These are phyloP conservation scores for Drosophila basisetae DNA, from an alignment of 2,888 invertebrate species.

Conservation along the genomic window DNA sequence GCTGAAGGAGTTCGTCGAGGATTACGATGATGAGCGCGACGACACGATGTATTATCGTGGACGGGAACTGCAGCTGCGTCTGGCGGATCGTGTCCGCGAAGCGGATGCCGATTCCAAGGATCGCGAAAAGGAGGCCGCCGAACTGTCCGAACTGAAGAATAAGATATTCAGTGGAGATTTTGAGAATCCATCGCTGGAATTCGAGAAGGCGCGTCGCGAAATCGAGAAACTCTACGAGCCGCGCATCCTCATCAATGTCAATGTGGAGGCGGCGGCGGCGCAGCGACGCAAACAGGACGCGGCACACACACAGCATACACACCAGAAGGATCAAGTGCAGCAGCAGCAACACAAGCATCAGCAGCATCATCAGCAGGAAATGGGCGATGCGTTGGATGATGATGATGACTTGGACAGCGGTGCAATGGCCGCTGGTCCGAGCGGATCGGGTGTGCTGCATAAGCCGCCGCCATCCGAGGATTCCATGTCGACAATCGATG, in stretches of 20 bases:
- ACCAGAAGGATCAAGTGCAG: conserved; percentile 2
- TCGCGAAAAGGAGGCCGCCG: conserved; percentile 94
- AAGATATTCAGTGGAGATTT: conserved; percentile 90
- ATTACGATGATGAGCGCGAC: conserved; percentile 99
- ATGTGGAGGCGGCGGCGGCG: conserved; percentile 87
- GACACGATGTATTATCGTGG: conserved; percentile 97
- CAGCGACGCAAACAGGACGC: conserved; percentile 88
- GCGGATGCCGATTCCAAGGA: conserved; percentile 96
- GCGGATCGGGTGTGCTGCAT: conserved; percentile 3
- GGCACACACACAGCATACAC: conserved; percentile 31
- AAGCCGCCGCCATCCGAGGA: conserved; percentile 68
- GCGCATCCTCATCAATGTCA: conserved; percentile 91
- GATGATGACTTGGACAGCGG: conserved; percentile 28
- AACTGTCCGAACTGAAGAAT: conserved; percentile 93
- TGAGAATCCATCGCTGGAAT: conserved; percentile 89
- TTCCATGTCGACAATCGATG: conserved; percentile 76
- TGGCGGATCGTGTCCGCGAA: conserved; percentile 96
- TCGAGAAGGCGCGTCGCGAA: conserved; percentile 90
- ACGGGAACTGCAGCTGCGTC: conserved; percentile 94
- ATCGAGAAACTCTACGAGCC: conserved; percentile 94
- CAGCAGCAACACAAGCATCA: conserved; percentile 32
- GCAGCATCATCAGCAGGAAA: conserved; percentile 47
- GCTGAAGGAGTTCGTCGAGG: conserved; percentile 98
- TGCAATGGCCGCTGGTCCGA: background rate
- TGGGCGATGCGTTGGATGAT: conserved; percentile 71